Evolutionary conservation across 2,888 invertebrate genomes (phyloP), one percentile per base, ranked within the genome.

Genomic region (Aleiodes leptofemur): DNA sequence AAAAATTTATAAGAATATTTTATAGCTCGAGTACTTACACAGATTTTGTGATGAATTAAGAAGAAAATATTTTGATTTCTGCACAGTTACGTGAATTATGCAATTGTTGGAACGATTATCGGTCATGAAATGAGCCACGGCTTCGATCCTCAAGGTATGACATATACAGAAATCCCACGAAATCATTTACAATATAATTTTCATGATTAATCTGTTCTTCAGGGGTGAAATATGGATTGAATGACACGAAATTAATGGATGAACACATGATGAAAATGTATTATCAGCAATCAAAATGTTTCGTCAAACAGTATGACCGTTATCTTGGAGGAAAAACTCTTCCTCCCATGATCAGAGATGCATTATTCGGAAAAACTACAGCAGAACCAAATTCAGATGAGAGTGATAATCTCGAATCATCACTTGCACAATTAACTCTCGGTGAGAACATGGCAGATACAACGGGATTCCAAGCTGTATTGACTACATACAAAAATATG

Each of bases 381-480:
- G 13, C 0, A 8, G 4, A 51, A 51, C 34, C 34, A 51, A 51
- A 51, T 51, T 51, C 14, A 51, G n/a, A n/a, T 94, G n/a, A 51
- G 51, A 51, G 51, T 51, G 51, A 13, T n/a, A 34, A 34, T 34
- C 34, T 34, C 3, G 34, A 34, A 6, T 34, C 34, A 34, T 34
- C 34, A 34, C 5, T 34, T 6, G 34, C 34, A 1, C 34, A 6
- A 34, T 34, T 34, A 34, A 34, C 51, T 14, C 13, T 51, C 84
- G 95, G 95, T 68, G 96, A 96, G 91, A 96, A 96, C 90, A 96
- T 96, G 76, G 96, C 96, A 0, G 96, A 96, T 90, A 95, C 95
- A 89, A 96, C 95, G 74, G 96, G 96, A 0, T 90, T 96, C 68
- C 93, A 95, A 80, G 93, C 95, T 56, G 94, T 95, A 0, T 94